Base-by-base conservation (phyloP, 53 echinoderm and acorn worm species). In the Temnopleurus reevesii region DNA sequence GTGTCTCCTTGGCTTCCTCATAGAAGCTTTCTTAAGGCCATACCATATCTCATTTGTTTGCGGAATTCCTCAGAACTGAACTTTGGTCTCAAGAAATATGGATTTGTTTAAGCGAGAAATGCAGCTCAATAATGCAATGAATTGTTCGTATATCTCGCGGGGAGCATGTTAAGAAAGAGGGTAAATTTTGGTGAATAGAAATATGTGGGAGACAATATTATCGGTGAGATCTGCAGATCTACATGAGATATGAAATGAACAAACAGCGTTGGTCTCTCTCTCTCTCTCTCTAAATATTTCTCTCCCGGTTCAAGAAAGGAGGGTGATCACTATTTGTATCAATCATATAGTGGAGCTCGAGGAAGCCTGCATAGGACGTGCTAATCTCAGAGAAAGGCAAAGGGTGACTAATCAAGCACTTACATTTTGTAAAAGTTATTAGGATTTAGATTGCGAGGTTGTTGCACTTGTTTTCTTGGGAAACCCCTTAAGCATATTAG, bases 31-130 rank as follows among this genome's bases (percentile, higher is more conserved):
- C n/a, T n/a, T n/a, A n/a, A n/a, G 34, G 30, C 31, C 61, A 61
- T 61, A 28, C 17, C 34, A 17, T 63, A n/a, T 21, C 19, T n/a
- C 36, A 71, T 4, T 43, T 71, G 9, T 41, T 71, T 71, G 71
- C 36, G 71, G 71, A 71, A 71, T 71, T 71, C 71, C 71, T 38
- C 41, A 41, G 8, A 71, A 38, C 10, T 71, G 71, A 41, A 71
- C 71, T 71, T 71, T 43, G 71, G 71, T 71, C 71, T 71, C 71
- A 71, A 38, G 71, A 71, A 71, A 71, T 21, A 33, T 71, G 38
- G 18, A n/a, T 35, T 71, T 71, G 71, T 71, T 71, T 71, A 41
- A 36, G 71, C 23, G 23, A 71, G 71, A 71, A 71, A 71, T 36
- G 71, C 36, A 71, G 41, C 43, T n/a, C 41, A 38, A 1, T n/a